These are phyloP conservation scores for Glyptemys insculpta DNA, from an alignment of 2,797 vertebrate genomes.

Conservation along the genomic window DNA sequence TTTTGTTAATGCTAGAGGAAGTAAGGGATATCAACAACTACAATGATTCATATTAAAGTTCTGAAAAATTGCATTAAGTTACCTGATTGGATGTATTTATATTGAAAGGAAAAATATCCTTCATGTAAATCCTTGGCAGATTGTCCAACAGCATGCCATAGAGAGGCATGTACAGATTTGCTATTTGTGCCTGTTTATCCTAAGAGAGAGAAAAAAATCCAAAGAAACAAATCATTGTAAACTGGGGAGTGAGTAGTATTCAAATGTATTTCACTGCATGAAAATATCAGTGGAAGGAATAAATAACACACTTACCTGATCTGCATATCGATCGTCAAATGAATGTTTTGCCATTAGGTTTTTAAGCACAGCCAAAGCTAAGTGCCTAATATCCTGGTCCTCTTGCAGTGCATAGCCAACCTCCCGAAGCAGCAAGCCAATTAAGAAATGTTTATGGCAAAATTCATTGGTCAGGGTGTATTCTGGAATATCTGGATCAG, in stretches of 20 bases:
- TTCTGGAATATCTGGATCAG: conserved; percentile 89
- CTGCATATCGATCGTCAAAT: conserved; percentile 92
- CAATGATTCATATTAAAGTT: not conserved
- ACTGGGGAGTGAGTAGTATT: not conserved
- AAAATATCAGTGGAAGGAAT: conserved; percentile 19
- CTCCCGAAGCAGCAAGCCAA: conserved; percentile 94
- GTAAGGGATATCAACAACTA: not conserved
- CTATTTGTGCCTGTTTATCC: conserved; percentile 96
- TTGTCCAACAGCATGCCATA: conserved; percentile 99
- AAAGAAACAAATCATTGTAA: not conserved
- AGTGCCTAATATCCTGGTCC: conserved; percentile 95
- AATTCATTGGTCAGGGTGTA: conserved; percentile 98
- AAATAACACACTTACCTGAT: conserved; percentile 84
- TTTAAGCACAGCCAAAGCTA: conserved; percentile 95
- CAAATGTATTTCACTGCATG: not conserved
- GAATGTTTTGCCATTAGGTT: conserved; percentile 99
- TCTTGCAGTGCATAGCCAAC: conserved; percentile 97
- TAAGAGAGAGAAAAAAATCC: conserved; percentile 59
- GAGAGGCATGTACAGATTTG: conserved; percentile 95
- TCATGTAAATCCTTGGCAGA: conserved; percentile 97
- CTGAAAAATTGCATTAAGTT: conserved; percentile 27
- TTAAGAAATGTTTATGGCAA: conserved; percentile 97
- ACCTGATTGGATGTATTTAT: conserved; percentile 95
- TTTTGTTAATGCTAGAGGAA: not conserved
- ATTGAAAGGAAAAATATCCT: conserved; percentile 94